Percentiles rank a stretch among this genome's conserved stretches.
Conservation (phyloP, 2,888 invertebrate species). For the Trypoxylon attenuatum region DNA sequence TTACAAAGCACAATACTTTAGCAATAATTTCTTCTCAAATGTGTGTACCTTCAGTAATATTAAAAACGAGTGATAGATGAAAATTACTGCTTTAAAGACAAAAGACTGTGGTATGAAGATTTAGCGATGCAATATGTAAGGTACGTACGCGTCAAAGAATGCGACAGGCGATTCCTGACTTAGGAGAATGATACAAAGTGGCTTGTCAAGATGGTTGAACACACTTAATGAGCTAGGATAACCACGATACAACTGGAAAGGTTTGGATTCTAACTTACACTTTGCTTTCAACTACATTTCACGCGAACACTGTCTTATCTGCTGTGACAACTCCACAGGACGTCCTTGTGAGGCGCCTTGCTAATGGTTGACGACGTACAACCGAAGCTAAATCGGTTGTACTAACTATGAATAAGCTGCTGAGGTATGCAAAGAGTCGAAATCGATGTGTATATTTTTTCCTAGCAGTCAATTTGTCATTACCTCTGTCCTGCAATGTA, state of each 20-base stretch:
- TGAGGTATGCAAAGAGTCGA: too few relatives aligned
- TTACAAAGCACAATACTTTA: too few relatives aligned
- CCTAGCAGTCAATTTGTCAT: too few relatives aligned
- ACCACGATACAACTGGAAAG: slow-evolving; percentile 12
- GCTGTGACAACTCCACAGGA: not conserved
- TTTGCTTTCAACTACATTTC: slow-evolving; percentile 4
- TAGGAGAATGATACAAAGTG: slow-evolving; percentile 1
- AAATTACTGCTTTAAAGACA: too few relatives aligned
- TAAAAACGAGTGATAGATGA: too few relatives aligned
- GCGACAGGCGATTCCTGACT: not conserved
- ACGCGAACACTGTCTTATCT: not conserved
- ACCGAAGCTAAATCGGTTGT: not conserved
- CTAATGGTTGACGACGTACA: not conserved
- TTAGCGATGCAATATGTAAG: not conserved
- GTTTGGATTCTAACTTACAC: slow-evolving; percentile 16
- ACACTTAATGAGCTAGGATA: slow-evolving; percentile 41
- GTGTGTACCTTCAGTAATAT: too few relatives aligned
- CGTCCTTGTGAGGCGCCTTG: not conserved
- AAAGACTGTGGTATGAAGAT: too few relatives aligned
- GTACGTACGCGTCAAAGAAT: slow-evolving; percentile 6
- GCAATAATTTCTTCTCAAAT: too few relatives aligned
- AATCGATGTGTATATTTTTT: too few relatives aligned
- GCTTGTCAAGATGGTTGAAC: slow-evolving; percentile 12
- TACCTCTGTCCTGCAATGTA: too few relatives aligned
- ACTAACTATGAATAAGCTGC: too few relatives aligned